phyloP scores from a whole-genome alignment of 2,113 vertebrate genomes.

The Lonchura striata region DNA sequence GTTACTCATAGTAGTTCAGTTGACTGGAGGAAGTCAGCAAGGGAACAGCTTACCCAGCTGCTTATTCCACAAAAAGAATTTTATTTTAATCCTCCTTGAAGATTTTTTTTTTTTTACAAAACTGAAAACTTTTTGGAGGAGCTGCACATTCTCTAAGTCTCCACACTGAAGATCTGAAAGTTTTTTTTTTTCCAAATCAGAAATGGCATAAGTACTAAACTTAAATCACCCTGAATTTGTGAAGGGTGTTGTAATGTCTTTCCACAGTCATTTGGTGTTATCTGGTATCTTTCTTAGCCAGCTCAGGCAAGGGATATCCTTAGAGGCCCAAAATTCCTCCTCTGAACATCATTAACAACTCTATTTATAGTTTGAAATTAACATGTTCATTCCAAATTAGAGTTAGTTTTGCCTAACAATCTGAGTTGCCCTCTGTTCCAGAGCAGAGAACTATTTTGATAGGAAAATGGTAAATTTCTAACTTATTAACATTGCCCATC shows the following conservation, averaged over 20 bases:
- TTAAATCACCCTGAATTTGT: not conserved
- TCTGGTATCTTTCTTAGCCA: not conserved
- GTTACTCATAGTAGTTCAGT: not conserved
- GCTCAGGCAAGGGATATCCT: not conserved
- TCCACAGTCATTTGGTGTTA: not conserved
- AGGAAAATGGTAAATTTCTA: not conserved
- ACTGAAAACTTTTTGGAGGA: not conserved
- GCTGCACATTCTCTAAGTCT: not conserved
- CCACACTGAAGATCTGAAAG: not conserved
- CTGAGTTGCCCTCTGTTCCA: not conserved
- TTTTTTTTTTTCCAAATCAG: not conserved
- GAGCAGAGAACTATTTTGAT: not conserved
- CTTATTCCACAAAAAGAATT: not conserved
- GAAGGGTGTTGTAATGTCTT: not conserved
- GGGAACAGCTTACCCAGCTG: not conserved
- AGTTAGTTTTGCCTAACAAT: not conserved
- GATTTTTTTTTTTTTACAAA: not conserved
- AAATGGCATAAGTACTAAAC: not conserved
- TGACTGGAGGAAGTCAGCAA: constrained; percentile 11
- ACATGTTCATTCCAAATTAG: not conserved
- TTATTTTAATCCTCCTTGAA: not conserved
- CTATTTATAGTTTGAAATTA: not conserved
- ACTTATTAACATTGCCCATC: not conserved
- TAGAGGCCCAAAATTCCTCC: not conserved
- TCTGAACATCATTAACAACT: not conserved